Base-by-base conservation (phyloP, 2,888 invertebrate species). In the Coenonympha arcania region DNA sequence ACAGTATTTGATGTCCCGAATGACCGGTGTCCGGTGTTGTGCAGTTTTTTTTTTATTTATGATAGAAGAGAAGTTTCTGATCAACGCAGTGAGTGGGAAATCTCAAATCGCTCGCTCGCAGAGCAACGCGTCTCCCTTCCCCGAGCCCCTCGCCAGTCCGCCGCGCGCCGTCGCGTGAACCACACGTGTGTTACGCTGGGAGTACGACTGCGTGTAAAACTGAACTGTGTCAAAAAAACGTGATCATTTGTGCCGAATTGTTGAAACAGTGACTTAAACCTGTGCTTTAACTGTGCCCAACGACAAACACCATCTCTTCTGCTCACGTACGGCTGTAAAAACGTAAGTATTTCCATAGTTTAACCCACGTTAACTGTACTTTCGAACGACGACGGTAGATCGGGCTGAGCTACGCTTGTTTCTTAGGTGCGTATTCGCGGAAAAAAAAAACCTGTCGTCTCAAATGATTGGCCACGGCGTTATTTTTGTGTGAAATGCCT, bases 321-420 rank as follows among this genome's bases (percentile, higher is more conserved):
- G 70, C 70, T 62, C 69, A 69, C 68, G 70, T 64, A 68, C 71
- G 69, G 68, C 67, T 60, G 53, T 53, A 49, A 61, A 64, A 63
- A 71, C 71, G 83, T 83, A 73, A 82, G 82, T 82, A 80, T 74
- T 72, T 69, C 71, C 66, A 71, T 75, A 71, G 72, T 76, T 73
- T 82, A 39, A n/a, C 15, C 39, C 39, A 39, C 16, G 39, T 24
- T 39, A 82, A 81, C 82, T 79, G 83, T 83, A 79, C 77, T 75
- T 77, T 75, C 73, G 69, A 69, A 71, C 71, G 71, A 71, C 71
- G 71, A 74, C 24, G 39, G 39, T 39, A 74, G 70, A 69, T 70
- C 68, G 63, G 66, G 68, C 63, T 69, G 63, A 66, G 68, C 64
- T 69, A 68, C 68, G 71, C 64, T 67, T 67, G 66, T 68, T 39